A percentile compares a stretch with the other conserved stretches of the same genome.
Evolutionary conservation across 2,113 vertebrate species (phyloP).

Genomic region (mouse (Mus musculus)): GRCm39 chr3:35986001-35986500

Average conservation of each 20-base stretch:
- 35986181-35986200: conserved; percentile 41
- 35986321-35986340: conserved; percentile 48
- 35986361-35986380: not conserved
- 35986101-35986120: conserved; percentile 39
- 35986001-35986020: conserved; percentile 33
- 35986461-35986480: conserved; percentile 64
- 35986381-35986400: not conserved
- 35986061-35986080: not conserved
- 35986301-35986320: conserved; percentile 15
- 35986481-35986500: conserved; percentile 51
- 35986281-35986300: conserved; percentile 56
- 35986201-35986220: conserved; percentile 36
- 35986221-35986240: conserved; percentile 53
- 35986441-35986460: conserved; percentile 60
- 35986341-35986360: conserved; percentile 22
- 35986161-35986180: conserved; percentile 5
- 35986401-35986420: conserved; percentile 70
- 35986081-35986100: not conserved
- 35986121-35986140: not conserved
- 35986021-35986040: conserved; percentile 36
- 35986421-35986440: conserved; percentile 56
- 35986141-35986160: conserved; percentile 47
- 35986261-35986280: conserved; percentile 20
- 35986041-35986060: conserved; percentile 9
- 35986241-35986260: conserved; percentile 67